Conservation (phyloP, 2,113 vertebrate genomes). For the Plecturocebus donacophilus region DNA sequence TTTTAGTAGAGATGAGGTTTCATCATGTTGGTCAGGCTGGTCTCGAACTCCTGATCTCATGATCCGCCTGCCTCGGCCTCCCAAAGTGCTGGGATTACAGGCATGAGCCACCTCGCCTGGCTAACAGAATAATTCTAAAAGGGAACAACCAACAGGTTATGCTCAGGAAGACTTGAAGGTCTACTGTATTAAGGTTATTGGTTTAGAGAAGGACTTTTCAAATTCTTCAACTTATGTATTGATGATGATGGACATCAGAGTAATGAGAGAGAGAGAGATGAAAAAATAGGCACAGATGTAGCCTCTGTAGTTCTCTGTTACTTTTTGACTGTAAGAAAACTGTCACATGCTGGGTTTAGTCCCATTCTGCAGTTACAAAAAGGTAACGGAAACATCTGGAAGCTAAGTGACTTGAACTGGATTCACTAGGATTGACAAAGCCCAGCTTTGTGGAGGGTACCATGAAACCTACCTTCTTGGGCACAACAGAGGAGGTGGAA, state of each 20-base stretch:
- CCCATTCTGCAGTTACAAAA: neutral
- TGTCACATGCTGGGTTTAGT: neutral
- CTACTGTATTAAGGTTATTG: neutral
- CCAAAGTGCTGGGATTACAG: no score
- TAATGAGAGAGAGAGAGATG: neutral
- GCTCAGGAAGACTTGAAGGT: neutral
- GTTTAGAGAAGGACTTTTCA: neutral
- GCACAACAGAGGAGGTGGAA: slow-evolving; percentile 87
- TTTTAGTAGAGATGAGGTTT: no score
- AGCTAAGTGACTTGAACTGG: neutral
- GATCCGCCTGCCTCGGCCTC: no score
- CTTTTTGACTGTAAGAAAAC: neutral
- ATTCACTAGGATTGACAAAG: neutral
- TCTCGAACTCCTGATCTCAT: no score
- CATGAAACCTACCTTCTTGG: slow-evolving; percentile 91
- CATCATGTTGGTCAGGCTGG: no score
- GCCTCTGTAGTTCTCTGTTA: neutral
- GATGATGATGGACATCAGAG: neutral
- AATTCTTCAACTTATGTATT: slow-evolving; percentile 13
- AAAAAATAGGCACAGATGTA: neutral
- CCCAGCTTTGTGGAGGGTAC: neutral
- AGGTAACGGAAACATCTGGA: neutral
- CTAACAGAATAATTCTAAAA: neutral
- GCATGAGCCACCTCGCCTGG: no score
- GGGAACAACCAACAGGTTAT: neutral